These are phyloP conservation scores for Centruroides sculpturatus DNA, from an alignment of 1,140 invertebrate genomes.

Conservation along the genomic window DNA sequence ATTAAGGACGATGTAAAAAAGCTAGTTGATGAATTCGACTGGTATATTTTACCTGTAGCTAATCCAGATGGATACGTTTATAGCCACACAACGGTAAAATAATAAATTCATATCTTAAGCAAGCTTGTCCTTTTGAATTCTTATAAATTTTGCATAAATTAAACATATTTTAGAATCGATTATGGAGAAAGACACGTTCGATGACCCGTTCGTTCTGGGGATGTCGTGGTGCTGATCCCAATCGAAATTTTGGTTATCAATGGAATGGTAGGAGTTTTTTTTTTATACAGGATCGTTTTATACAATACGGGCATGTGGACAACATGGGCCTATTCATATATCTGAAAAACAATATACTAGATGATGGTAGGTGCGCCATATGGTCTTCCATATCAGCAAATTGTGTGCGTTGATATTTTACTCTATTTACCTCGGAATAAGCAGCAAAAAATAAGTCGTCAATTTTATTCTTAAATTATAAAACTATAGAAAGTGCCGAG, in stretches of 20 bases:
- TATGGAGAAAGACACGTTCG: slow-evolving; percentile 22
- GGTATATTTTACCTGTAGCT: slow-evolving; percentile 46
- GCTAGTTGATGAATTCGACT: slow-evolving; percentile 32
- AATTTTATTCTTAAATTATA: too few species aligned
- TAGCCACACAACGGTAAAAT: slow-evolving; percentile 29
- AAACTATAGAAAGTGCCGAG: too few species aligned
- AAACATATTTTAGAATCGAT: slow-evolving; percentile 14
- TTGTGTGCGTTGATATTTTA: too few species aligned
- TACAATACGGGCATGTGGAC: too few species aligned
- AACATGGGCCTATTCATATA: too few species aligned
- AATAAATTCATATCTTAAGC: neutral
- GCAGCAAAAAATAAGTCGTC: too few species aligned
- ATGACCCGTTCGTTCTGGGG: neutral
- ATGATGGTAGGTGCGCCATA: too few species aligned
- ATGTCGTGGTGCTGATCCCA: slow-evolving; percentile 23
- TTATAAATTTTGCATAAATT: neutral
- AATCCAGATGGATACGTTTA: slow-evolving; percentile 59
- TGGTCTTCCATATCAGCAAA: too few species aligned
- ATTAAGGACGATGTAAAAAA: slow-evolving; percentile 22
- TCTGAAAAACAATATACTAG: too few species aligned
- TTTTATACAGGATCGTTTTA: neutral
- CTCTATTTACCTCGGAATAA: too few species aligned
- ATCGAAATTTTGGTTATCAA: slow-evolving; percentile 20
- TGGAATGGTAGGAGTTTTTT: slow-evolving; percentile 14
- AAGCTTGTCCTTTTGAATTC: neutral